Evolutionary conservation across 2,797 vertebrate species (phyloP), one percentile per base, ranked within the genome.

Genomic region (Neoniphon sammara): DNA sequence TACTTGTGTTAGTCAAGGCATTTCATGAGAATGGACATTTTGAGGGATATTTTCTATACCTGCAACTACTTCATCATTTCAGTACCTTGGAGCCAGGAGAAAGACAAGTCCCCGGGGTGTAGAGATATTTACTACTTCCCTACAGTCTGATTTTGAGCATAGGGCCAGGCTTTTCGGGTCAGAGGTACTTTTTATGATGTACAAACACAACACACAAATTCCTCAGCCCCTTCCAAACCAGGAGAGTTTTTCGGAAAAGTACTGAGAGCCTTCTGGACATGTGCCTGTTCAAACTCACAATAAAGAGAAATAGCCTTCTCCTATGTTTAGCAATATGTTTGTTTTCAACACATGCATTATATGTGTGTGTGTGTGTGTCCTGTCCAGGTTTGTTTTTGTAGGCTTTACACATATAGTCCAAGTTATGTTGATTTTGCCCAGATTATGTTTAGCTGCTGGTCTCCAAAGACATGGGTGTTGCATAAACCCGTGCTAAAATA

Each of bases 211-310:
- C 56, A 50, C 25, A 18, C n/a, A 68, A 18, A 58, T 77, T 80
- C 73, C 73, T 73, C 73, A 57, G 54, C 23, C 20, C 15, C n/a
- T 27, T 81, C 53, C 64, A 61, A 66, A 85, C 80, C 66, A 69
- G 73, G 36, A 70, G 44, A 74, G 27, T 17, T 61, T 78, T 73
- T 84, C 55, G 77, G 74, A 87, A 89, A 91, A 80, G 42, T 73
- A 85, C 83, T 18, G 57, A 78, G 63, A 63, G 59, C 67, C 52
- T 77, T 86, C 83, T 88, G 86, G 84, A 84, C 47, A 27, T 66
- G n/a, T 25, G 73, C 80, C 74, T 79, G 54, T 70, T 75, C 78
- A 82, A 84, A 55, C 79, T 85, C 77, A 89, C 85, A 91, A 89
- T 75, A 60, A 57, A 18, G 71, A 82, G 42, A 75, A 83, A 73